Evolutionary conservation across 2,888 invertebrate species (phyloP).

Genomic region (Hipparchia semele): DNA sequence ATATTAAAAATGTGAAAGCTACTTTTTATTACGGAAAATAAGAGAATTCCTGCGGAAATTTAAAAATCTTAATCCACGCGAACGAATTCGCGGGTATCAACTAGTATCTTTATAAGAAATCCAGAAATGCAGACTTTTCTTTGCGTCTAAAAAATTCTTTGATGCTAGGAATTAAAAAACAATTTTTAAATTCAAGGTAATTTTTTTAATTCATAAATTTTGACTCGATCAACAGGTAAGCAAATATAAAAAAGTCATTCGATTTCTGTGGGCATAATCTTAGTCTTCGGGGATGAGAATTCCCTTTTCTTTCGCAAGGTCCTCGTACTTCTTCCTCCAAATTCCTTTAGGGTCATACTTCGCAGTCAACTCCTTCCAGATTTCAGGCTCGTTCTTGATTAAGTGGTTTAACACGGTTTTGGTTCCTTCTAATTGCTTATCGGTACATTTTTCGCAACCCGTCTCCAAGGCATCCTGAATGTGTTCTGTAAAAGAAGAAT

Average conservation of each 20-base stretch:
- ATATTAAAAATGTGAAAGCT: too few relatives aligned
- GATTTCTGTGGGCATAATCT: neutral
- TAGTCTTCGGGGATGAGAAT: slow-evolving; percentile 45
- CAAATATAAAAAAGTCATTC: neutral
- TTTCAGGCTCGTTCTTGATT: slow-evolving; percentile 84
- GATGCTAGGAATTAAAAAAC: too few relatives aligned
- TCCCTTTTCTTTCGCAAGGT: slow-evolving; percentile 80
- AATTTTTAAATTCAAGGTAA: neutral
- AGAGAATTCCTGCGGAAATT: too few relatives aligned
- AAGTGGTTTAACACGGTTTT: slow-evolving; percentile 86
- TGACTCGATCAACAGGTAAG: neutral
- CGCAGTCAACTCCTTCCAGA: slow-evolving; percentile 85
- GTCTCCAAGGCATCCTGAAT: slow-evolving; percentile 85
- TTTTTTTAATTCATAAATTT: neutral
- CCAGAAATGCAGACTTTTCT: too few relatives aligned
- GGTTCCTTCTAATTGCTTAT: slow-evolving; percentile 82
- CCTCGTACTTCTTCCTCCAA: slow-evolving; percentile 86
- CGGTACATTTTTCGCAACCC: slow-evolving; percentile 86
- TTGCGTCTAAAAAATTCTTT: neutral
- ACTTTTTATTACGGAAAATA: too few relatives aligned
- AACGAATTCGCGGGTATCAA: too few relatives aligned
- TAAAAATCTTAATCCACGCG: too few relatives aligned
- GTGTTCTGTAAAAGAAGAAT: slow-evolving; percentile 59
- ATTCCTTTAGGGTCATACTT: slow-evolving; percentile 87
- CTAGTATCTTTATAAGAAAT: too few relatives aligned